phyloP scores from a whole-genome alignment of 2,888 invertebrate genomes.

The Polyommatus icarus region DNA sequence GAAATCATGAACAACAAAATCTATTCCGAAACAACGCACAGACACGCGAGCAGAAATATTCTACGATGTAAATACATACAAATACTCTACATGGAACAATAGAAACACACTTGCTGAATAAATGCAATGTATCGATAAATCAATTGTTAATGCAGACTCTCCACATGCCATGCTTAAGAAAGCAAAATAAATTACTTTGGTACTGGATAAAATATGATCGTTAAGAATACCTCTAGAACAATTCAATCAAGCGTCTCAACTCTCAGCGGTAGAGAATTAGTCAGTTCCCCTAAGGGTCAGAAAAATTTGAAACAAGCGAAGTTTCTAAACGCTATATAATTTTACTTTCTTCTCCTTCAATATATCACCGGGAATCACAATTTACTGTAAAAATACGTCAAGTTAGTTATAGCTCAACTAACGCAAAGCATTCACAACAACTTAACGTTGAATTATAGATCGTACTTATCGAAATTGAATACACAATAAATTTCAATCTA shows the following conservation, averaged over 20 bases:
- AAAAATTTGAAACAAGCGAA: neutral
- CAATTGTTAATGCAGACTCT: neutral
- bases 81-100: neutral
- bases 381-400: conserved; percentile 8
- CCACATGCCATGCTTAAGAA: neutral
- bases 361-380: neutral
- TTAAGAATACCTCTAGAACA: neutral
- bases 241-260: too few species aligned
- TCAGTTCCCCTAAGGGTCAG: neutral
- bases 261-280: neutral
- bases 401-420: neutral
- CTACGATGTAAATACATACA: too few species aligned
- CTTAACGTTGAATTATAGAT: conserved; percentile 6
- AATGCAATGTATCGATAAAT: conserved; percentile 20
- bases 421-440: conserved; percentile 3
- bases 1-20: conserved; percentile 11
- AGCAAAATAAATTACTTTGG: neutral
- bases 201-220: neutral
- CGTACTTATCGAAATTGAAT: conserved; percentile 19
- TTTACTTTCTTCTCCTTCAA: neutral
- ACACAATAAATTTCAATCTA: conserved; percentile 20
- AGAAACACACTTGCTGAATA: conserved; percentile 9
- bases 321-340: neutral
- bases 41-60: conserved; percentile 15
- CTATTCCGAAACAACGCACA: neutral